Percentiles rank a stretch among this genome's conserved stretches.
Conservation (phyloP, 2,797 vertebrate species). For the Podarcis siculus region DNA sequence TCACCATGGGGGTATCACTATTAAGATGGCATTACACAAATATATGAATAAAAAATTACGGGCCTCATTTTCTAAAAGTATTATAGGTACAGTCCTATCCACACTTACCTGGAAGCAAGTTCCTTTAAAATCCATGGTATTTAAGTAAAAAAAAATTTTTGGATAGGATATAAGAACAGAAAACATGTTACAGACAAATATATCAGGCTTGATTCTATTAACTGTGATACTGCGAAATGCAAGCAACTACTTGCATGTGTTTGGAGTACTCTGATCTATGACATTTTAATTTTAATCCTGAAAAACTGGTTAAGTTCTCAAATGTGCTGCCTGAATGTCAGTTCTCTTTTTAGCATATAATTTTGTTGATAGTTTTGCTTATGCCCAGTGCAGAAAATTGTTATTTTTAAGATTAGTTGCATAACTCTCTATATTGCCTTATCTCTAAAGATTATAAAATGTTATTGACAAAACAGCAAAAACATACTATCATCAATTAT, state of each 20-base stretch:
- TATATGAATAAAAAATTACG: no score
- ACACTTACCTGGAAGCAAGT: not conserved
- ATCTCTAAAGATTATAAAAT: not conserved
- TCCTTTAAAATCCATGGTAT: not conserved
- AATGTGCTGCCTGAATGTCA: not conserved
- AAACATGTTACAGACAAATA: not conserved
- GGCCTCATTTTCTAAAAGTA: not conserved
- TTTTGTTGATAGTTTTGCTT: not conserved
- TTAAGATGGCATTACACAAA: not conserved
- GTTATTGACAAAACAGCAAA: not conserved
- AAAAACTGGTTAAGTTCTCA: not conserved
- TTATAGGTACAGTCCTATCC: not conserved
- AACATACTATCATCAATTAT: not conserved
- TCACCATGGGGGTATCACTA: not conserved
- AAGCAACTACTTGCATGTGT: not conserved
- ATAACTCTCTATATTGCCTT: not conserved
- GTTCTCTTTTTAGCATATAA: not conserved
- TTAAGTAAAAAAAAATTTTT: not conserved
- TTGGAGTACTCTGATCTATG: not conserved
- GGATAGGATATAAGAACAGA: not conserved
- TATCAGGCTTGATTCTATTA: not conserved
- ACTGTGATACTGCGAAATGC: not conserved
- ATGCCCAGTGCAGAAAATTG: not conserved
- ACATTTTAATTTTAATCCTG: not conserved
- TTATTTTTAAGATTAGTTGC: not conserved